Evolutionary conservation across 1,140 invertebrate species (phyloP), one percentile per base, ranked within the genome.

Genomic region (Nasonia vitripennis): DNA sequence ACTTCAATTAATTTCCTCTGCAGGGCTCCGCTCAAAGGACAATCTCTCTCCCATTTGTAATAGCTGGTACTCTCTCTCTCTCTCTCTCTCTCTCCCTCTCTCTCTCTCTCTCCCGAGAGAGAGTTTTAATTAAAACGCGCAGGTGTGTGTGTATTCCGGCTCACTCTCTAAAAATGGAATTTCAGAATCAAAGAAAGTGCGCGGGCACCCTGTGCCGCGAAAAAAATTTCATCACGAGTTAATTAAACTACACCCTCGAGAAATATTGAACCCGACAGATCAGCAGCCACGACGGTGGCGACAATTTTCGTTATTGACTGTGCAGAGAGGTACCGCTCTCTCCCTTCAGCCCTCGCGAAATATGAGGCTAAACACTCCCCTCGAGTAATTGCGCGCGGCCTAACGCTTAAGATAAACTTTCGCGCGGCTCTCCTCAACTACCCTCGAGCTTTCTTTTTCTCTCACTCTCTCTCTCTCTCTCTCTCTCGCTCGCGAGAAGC

Each of bases 161-260:
- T 37, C 74, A 17, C 37, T 75, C 17, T 23, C 10, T 5, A 31
- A 55, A 31, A 78, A 31, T 34, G 14, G 20, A 78, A 27, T 31
- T 12, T 1, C 45, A 1, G 27, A 55, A 27, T 48, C 75, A 55
- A 41, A 41, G 45, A 62, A 62, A 62, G 14, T 7, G 73, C 73
- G 20, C 37, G 27, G 0, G 3, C 7, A 5, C 20, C 27, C 70
- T 71, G 34, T 37, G 27, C 27, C 27, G 0, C 9, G 31, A 37
- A n/a, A 73, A 31, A 73, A 73, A 45, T 45, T 78, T 78, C 41
- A 78, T 78, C n/a, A 51, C 23, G 75, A 78, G 75, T 78, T 78
- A 78, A 78, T 78, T 78, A 78, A 78, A 78, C 17, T 48, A 45
- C 7, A 41, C 37, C 41, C 37, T 14, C 27, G 34, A 41, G 71